These are phyloP conservation scores for Thermophis baileyi DNA, from an alignment of 2,113 vertebrate species.

Conservation along the genomic window DNA sequence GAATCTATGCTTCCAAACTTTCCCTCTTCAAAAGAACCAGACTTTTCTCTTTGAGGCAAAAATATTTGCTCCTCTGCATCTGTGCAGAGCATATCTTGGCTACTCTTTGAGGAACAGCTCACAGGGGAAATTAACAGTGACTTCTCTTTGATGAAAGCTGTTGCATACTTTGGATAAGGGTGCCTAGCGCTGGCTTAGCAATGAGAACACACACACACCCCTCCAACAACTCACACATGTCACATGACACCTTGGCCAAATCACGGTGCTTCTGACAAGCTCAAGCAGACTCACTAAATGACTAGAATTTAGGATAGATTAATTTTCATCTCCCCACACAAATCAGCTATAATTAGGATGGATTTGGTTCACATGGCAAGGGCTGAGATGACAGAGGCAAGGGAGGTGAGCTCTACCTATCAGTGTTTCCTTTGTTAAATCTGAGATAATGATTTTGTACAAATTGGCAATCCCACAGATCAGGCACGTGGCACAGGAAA, in stretches of 20 bases:
- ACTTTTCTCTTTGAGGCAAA: not conserved
- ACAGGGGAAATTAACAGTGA: not conserved
- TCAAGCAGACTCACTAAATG: constrained; percentile 46
- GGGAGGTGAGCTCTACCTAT: constrained; percentile 23
- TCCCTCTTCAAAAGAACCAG: not conserved
- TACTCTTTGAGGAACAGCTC: not conserved
- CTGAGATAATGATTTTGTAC: constrained; percentile 14
- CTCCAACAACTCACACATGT: too few species aligned
- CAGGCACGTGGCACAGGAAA: not conserved
- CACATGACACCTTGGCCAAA: not conserved
- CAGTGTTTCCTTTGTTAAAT: constrained; percentile 27
- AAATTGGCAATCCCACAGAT: not conserved
- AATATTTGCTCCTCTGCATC: not conserved
- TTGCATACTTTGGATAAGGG: not conserved
- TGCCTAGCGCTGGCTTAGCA: not conserved
- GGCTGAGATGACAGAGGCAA: constrained; percentile 51
- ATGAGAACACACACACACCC: not conserved
- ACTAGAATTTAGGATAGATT: constrained; percentile 48
- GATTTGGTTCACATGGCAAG: constrained; percentile 63
- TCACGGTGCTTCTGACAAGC: constrained; percentile 17
- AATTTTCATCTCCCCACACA: constrained; percentile 64
- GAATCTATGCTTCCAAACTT: not conserved
- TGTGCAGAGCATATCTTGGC: not conserved
- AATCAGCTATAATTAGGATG: constrained; percentile 68
- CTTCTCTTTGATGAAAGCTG: not conserved